These are phyloP conservation scores for Serranus cabrilla DNA, from an alignment of 2,797 vertebrate genomes.

Conservation along the genomic window DNA sequence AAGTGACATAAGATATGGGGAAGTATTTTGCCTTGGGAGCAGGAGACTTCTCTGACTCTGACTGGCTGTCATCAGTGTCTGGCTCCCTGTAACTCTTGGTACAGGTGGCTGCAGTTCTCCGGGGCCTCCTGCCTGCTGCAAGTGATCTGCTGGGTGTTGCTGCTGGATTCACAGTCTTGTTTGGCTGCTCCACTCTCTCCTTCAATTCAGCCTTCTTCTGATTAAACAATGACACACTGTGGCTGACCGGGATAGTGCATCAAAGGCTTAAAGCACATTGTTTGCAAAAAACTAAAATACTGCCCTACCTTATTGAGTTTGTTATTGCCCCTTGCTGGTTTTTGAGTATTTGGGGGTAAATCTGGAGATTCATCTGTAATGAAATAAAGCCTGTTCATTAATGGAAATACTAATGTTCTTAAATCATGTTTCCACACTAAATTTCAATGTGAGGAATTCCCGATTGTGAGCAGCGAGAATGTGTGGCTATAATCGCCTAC, in stretches of 20 bases:
- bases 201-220: slow-evolving; percentile 36
- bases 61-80: slow-evolving; percentile 83
- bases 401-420: background rate
- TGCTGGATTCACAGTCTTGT: slow-evolving; percentile 31
- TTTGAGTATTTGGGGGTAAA: slow-evolving; percentile 46
- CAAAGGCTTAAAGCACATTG: background rate
- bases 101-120: slow-evolving; percentile 59
- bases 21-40: slow-evolving; percentile 62
- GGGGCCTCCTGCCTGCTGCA: slow-evolving; percentile 59
- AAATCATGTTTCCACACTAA: slow-evolving; percentile 1
- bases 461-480: background rate
- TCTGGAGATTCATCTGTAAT: slow-evolving; percentile 68
- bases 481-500: slow-evolving; percentile 59
- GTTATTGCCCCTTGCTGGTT: slow-evolving; percentile 46
- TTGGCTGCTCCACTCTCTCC: slow-evolving; percentile 24
- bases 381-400: slow-evolving; percentile 5
- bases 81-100: slow-evolving; percentile 90
- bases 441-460: background rate
- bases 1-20: background rate
- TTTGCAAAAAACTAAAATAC: background rate
- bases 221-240: slow-evolving; percentile 68
- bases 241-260: slow-evolving; percentile 54
- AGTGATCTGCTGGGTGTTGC: slow-evolving; percentile 20
- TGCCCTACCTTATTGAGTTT: slow-evolving; percentile 73
- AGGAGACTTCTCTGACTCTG: slow-evolving; percentile 54